phyloP scores from a whole-genome alignment of 1,140 invertebrate species.

The Calycopis cecrops region DNA sequence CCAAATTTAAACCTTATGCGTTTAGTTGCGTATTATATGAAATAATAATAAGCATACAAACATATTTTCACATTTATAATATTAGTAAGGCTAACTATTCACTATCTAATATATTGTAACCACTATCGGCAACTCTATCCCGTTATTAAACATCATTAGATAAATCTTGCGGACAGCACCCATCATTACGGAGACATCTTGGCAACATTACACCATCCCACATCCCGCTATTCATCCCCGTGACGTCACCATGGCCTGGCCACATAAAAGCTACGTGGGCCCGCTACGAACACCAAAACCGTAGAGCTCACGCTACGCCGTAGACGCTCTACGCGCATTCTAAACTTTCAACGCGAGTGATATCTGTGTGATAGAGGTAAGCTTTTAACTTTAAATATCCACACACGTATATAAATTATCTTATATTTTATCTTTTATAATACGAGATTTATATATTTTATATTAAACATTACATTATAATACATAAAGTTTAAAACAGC shows the following conservation, averaged over 20 bases:
- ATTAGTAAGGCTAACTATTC: too few relatives aligned
- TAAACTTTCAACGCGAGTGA: slow-evolving; percentile 32
- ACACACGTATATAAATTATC: too few relatives aligned
- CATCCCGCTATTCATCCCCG: slow-evolving; percentile 38
- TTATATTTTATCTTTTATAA: too few relatives aligned
- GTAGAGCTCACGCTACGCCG: slow-evolving; percentile 45
- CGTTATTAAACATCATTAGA: neutral
- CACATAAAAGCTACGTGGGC: slow-evolving; percentile 50
- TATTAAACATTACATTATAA: too few relatives aligned
- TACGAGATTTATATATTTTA: too few relatives aligned
- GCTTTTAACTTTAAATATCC: neutral
- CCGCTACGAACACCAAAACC: slow-evolving; percentile 44
- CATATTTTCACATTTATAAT: too few relatives aligned
- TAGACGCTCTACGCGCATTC: slow-evolving; percentile 51
- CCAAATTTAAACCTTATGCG: too few relatives aligned
- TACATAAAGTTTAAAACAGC: too few relatives aligned
- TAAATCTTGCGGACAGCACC: slow-evolving; percentile 19
- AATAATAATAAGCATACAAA: too few relatives aligned
- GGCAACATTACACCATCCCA: slow-evolving; percentile 44
- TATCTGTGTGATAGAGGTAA: neutral
- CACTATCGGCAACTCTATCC: too few relatives aligned
- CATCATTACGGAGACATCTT: slow-evolving; percentile 6
- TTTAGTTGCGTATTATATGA: too few relatives aligned
- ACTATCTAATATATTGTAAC: too few relatives aligned
- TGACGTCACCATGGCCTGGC: slow-evolving; percentile 49